phyloP scores from a whole-genome alignment of 1,140 invertebrate species.

The Atopsyche davidsoni region DNA sequence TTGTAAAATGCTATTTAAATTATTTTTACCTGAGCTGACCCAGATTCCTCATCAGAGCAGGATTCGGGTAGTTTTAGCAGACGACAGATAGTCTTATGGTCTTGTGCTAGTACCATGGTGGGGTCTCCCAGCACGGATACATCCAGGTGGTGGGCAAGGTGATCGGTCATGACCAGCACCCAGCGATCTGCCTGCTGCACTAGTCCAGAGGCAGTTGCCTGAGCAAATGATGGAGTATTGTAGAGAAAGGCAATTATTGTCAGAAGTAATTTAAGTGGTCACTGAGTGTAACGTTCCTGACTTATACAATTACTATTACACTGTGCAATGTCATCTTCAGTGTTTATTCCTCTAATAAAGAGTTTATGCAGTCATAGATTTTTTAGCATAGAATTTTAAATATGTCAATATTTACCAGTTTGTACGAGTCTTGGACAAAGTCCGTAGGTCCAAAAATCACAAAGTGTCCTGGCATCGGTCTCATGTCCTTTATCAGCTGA shows the following conservation, averaged over 20 bases:
- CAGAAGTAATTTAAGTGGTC: too few relatives aligned
- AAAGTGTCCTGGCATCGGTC: conserved; percentile 61
- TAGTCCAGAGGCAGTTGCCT: conserved; percentile 41
- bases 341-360: too few relatives aligned
- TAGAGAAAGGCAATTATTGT: too few relatives aligned
- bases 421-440: conserved; percentile 42
- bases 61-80: conserved; percentile 33
- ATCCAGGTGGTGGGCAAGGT: conserved; percentile 29
- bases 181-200: conserved; percentile 38
- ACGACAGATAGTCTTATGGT: conserved; percentile 35
- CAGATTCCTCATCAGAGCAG: conserved; percentile 35
- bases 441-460: conserved; percentile 38
- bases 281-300: too few relatives aligned
- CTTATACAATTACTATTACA: too few relatives aligned
- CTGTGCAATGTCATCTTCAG: too few relatives aligned
- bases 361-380: too few relatives aligned
- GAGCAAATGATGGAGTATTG: conserved; percentile 11
- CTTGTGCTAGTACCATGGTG: conserved; percentile 33
- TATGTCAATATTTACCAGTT: too few relatives aligned
- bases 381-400: too few relatives aligned
- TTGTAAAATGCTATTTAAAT: too few relatives aligned
- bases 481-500: conserved; percentile 49
- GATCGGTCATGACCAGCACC: conserved; percentile 42
- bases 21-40: too few relatives aligned
- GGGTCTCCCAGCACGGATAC: conserved; percentile 31